phyloP scores from a whole-genome alignment of 2,797 vertebrate species.

The Enteromius mattozi region DNA sequence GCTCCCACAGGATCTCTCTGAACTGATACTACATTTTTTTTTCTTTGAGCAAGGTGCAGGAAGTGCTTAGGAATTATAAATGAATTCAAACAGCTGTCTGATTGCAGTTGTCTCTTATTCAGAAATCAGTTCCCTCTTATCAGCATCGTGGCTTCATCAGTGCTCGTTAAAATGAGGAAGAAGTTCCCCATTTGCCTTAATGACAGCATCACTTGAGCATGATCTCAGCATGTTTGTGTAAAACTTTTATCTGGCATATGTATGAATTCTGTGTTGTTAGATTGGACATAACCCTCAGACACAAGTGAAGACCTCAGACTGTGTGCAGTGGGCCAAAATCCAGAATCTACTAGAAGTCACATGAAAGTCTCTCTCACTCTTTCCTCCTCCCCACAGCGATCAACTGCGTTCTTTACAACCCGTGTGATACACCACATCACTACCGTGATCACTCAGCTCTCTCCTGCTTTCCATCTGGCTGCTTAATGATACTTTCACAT shows the following conservation, averaged over 20 bases:
- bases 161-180: neutral
- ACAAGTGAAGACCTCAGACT: neutral
- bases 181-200: neutral
- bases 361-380: conserved; percentile 56
- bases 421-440: conserved; percentile 32
- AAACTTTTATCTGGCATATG: neutral
- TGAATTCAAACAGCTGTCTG: neutral
- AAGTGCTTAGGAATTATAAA: neutral
- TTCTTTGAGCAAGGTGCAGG: neutral
- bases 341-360: conserved; percentile 66
- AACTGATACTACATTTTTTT: neutral
- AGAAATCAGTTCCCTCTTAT: conserved; percentile 9
- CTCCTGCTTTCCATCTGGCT: conserved; percentile 32
- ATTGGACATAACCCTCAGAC: neutral
- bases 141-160: neutral
- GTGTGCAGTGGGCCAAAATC: conserved; percentile 36
- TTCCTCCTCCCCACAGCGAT: conserved; percentile 14
- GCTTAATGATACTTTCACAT: neutral
- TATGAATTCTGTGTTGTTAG: neutral
- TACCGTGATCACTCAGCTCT: conserved; percentile 37
- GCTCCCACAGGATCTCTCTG: neutral
- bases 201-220: neutral
- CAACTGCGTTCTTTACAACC: neutral
- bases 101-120: conserved; percentile 7
- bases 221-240: neutral